Evolutionary conservation across 2,888 invertebrate genomes (phyloP).

Genomic region (Drosophila pegasa): DNA sequence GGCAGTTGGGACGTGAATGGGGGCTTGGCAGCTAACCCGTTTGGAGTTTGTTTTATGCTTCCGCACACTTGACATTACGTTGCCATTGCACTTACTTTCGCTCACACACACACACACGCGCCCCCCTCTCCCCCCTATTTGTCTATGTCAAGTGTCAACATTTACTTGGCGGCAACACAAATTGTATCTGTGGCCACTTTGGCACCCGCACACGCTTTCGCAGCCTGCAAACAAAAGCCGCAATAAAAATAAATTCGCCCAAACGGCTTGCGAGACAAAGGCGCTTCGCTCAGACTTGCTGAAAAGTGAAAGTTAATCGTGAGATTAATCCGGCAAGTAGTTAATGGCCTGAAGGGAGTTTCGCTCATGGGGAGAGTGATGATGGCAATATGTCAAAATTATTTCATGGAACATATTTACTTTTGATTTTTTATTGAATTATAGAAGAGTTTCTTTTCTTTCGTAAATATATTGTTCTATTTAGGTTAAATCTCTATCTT

Average conservation of each 20-base stretch:
- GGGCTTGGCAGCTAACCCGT: conserved; percentile 65
- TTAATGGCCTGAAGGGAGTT: not conserved
- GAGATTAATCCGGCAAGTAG: not conserved
- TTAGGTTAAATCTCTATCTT: too few relatives aligned
- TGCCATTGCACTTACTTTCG: conserved; percentile 53
- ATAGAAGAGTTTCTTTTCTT: too few relatives aligned
- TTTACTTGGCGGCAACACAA: conserved; percentile 79
- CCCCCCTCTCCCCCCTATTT: too few relatives aligned
- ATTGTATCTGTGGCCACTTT: conserved; percentile 77
- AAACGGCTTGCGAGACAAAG: conserved; percentile 15
- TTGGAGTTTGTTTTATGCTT: conserved; percentile 80
- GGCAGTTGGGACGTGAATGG: too few relatives aligned
- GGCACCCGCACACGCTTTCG: conserved; percentile 36
- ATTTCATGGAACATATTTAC: not conserved
- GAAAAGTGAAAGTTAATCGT: not conserved
- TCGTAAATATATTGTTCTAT: too few relatives aligned
- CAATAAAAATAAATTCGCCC: conserved; percentile 16
- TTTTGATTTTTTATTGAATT: too few relatives aligned
- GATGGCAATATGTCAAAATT: too few relatives aligned
- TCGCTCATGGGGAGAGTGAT: not conserved
- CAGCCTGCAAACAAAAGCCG: conserved; percentile 20
- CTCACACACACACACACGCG: too few relatives aligned
- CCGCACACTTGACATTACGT: conserved; percentile 76
- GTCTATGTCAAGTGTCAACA: conserved; percentile 78
- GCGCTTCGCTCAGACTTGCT: not conserved